A percentile compares a stretch with the other conserved stretches of the same genome.
Conservation (phyloP, 2,888 invertebrate species). For the Pteria penguin region DNA sequence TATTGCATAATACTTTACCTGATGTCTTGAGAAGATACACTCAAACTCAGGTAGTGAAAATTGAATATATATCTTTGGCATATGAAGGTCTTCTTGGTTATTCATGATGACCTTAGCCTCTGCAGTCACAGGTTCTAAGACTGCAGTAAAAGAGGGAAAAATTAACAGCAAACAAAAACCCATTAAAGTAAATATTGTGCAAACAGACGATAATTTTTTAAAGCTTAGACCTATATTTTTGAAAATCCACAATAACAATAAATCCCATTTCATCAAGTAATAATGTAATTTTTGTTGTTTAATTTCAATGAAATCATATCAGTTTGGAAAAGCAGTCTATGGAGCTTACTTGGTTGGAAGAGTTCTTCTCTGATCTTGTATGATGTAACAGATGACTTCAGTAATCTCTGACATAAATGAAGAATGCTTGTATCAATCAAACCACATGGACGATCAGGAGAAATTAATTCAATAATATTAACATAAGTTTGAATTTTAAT, state of each 20-base stretch:
- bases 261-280: too few species aligned
- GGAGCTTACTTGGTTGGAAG: slow-evolving; percentile 28
- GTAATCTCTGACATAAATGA: slow-evolving; percentile 16
- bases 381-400: slow-evolving; percentile 18
- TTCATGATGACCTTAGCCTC: slow-evolving; percentile 89
- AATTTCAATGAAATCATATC: too few species aligned
- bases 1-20: slow-evolving; percentile 67
- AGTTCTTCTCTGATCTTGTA: slow-evolving; percentile 27
- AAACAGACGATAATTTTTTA: too few species aligned
- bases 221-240: too few species aligned
- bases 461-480: too few species aligned
- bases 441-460: too few species aligned
- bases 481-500: too few species aligned
- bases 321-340: not conserved
- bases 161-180: too few species aligned
- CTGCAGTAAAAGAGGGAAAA: slow-evolving; percentile 81
- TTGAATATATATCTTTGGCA: slow-evolving; percentile 78
- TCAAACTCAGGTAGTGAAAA: slow-evolving; percentile 84
- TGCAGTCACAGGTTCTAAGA: slow-evolving; percentile 88
- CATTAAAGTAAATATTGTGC: too few species aligned
- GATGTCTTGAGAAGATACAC: slow-evolving; percentile 86
- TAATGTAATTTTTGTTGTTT: too few species aligned
- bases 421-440: too few species aligned
- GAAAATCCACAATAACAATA: too few species aligned
- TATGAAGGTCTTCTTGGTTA: slow-evolving; percentile 82